A percentile compares a stretch with the other conserved stretches of the same genome.
Conservation (phyloP, 1,140 invertebrate genomes). For the Drosophila truncata region DNA sequence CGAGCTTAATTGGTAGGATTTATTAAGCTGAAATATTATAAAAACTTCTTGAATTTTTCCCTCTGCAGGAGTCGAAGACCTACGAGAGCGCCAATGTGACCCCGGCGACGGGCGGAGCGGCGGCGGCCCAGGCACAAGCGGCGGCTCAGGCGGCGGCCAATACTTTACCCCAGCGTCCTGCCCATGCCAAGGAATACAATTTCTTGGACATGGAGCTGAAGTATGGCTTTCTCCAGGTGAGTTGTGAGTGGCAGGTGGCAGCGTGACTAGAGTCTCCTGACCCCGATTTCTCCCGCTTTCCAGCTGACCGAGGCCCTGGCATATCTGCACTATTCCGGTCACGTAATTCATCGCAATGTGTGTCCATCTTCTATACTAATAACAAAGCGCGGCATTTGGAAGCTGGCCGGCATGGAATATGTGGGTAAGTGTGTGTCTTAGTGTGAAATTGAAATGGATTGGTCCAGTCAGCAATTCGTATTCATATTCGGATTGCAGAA, state of each 20-base stretch:
- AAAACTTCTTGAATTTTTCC: background rate
- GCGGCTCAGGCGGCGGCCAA: constrained; percentile 66
- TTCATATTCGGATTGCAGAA: constrained; percentile 86
- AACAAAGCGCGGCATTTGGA: constrained; percentile 98
- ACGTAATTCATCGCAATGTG: constrained; percentile 96
- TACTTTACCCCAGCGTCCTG: constrained; percentile 78
- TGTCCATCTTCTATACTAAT: constrained; percentile 97
- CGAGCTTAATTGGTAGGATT: background rate
- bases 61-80: constrained; percentile 78
- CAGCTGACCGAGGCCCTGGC: constrained; percentile 97
- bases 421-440: constrained; percentile 88
- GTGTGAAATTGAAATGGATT: constrained; percentile 68
- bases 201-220: constrained; percentile 97
- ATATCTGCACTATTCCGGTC: constrained; percentile 94
- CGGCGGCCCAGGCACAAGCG: constrained; percentile 59
- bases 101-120: constrained; percentile 36
- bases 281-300: constrained; percentile 54
- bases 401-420: constrained; percentile 97
- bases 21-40: background rate
- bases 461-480: constrained; percentile 52
- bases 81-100: constrained; percentile 72
- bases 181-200: constrained; percentile 91
- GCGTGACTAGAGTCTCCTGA: constrained; percentile 14
- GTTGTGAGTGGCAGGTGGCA: constrained; percentile 86
- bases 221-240: constrained; percentile 94